These are phyloP conservation scores for Agrenia bidenticulata DNA, from an alignment of 2,888 invertebrate genomes.

Conservation along the genomic window DNA sequence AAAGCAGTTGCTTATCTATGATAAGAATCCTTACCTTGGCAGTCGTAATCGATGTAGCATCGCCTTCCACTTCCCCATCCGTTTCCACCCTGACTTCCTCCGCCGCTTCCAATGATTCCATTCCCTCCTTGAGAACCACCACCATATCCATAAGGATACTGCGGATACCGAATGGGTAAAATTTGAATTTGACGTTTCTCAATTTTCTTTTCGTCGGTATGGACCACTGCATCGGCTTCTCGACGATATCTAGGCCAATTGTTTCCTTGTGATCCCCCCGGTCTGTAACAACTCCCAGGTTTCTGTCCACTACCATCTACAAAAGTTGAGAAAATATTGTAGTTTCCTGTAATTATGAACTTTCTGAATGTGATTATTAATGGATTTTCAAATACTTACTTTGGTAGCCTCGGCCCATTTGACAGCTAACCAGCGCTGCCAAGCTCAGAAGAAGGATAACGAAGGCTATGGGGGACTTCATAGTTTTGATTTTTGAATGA, in stretches of 20 bases:
- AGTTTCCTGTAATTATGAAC: neutral
- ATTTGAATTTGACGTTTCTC: conserved; percentile 8
- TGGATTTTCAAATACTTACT: no score
- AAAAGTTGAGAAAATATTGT: neutral
- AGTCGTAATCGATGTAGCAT: conserved; percentile 5
- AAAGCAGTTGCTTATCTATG: neutral
- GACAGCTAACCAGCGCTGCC: no score
- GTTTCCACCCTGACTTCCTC: neutral
- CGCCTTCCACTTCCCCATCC: neutral
- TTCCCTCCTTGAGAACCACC: no score
- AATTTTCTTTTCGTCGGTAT: neutral
- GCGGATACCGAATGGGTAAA: no score
- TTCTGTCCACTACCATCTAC: conserved; percentile 2
- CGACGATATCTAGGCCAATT: neutral
- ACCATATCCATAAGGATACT: no score
- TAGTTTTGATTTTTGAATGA: no score
- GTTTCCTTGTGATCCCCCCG: neutral
- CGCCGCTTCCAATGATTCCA: no score
- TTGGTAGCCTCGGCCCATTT: no score
- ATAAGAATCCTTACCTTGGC: neutral
- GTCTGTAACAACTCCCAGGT: conserved; percentile 5
- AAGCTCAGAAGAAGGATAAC: no score
- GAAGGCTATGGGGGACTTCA: no score
- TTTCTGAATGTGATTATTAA: no score
- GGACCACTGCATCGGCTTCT: neutral